Evolutionary conservation across 37 sponge, comb jelly and placozoan species (phyloP), one percentile per base, ranked within the genome.

Genomic region (Axinella damicornis): DNA sequence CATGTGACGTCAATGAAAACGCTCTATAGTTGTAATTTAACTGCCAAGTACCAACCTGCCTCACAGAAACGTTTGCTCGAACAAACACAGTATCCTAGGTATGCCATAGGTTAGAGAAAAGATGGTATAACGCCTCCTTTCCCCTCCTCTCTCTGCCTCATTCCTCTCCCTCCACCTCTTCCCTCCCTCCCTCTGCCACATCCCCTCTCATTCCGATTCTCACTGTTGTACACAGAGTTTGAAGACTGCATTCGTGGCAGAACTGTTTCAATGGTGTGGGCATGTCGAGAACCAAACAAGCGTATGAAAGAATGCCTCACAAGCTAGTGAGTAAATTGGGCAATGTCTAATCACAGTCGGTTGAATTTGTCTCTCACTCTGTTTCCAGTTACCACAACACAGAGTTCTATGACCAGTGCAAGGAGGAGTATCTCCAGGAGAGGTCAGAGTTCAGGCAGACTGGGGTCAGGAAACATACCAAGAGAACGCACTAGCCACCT

Each of bases 211-310:
- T 33, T n/a, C 67, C 33, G 27, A 17, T 28, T 62, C 64, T 62
- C n/a, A n/a, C 46, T 46, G 6, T 46, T 9, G 9, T 46, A 46
- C 62, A 20, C 38, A 93, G 93, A 80, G 16, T 95, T 95, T 88
- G 83, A 89, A 58, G 89, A 95, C n/a, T 95, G 95, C 63, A 74
- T 76, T 62, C 40, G 82, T 75, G 95, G 95, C 4, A 73, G 95
- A n/a, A 88, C 86, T 0, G 82, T 95, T 17, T 88, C 95, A 16
- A 75, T 78, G 57, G 89, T 79, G 46, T 95, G 89, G 89, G 39
- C 78, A 0, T 95, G 95, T 71, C 71, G 85, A 62, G 46, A 82
- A 38, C 65, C 87, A 33, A 91, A 89, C 61, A 74, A 55, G 6
- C 64, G 75, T 16, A 91, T 95, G 95, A 69, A 85, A 59, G 60